Conservation (phyloP, 1,140 invertebrate species). For the Drosophila sturtevanti region DNA sequence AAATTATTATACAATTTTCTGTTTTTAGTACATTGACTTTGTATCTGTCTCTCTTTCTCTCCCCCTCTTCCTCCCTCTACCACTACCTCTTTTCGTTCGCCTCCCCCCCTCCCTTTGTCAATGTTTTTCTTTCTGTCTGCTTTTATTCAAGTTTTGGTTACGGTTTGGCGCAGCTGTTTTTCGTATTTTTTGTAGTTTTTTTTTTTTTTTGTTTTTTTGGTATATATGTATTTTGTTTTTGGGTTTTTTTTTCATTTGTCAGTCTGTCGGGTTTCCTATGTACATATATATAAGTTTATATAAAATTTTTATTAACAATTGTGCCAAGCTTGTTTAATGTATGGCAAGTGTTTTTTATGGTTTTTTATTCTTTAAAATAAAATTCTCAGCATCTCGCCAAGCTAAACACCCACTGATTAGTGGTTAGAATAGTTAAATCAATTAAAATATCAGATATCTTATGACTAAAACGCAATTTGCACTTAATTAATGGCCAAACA, state of each 20-base stretch:
- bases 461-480: background rate
- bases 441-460: slow-evolving; percentile 23
- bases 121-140: slow-evolving; percentile 4
- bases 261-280: slow-evolving; percentile 21
- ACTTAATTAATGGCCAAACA: background rate
- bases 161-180: slow-evolving; percentile 48
- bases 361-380: background rate
- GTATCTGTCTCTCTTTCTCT: background rate
- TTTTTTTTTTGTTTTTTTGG: slow-evolving; percentile 7
- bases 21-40: slow-evolving; percentile 49
- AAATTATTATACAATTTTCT: slow-evolving; percentile 53
- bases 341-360: slow-evolving; percentile 6
- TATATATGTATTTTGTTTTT: background rate
- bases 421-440: background rate
- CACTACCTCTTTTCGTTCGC: slow-evolving; percentile 16
- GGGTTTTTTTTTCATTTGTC: slow-evolving; percentile 6
- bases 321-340: slow-evolving; percentile 4
- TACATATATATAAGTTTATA: too few relatives aligned
- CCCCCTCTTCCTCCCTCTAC: too few relatives aligned
- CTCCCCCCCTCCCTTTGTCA: background rate
- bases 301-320: background rate
- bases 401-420: slow-evolving; percentile 17
- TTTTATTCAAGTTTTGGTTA: slow-evolving; percentile 26
- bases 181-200: too few relatives aligned
- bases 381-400: slow-evolving; percentile 6